Conservation (phyloP, 2,797 vertebrate genomes). For the Zalophus californianus region DNA sequence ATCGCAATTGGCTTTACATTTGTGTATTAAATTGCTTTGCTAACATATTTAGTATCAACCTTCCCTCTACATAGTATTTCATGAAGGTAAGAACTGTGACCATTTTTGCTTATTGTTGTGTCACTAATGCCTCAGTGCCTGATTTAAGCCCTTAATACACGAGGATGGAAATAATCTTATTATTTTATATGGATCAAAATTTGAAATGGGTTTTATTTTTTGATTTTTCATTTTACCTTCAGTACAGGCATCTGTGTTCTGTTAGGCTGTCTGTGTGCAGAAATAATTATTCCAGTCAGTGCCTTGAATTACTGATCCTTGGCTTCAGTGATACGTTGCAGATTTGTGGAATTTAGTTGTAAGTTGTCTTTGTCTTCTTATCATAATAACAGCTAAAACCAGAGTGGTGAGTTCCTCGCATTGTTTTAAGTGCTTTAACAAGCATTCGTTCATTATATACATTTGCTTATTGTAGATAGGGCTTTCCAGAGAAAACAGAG, state of each 20-base stretch:
- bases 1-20: slow-evolving; percentile 26
- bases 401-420: slow-evolving; percentile 11
- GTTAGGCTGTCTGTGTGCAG: slow-evolving; percentile 3
- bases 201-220: slow-evolving; percentile 13
- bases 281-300: slow-evolving; percentile 35
- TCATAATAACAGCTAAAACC: not conserved
- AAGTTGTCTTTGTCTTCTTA: slow-evolving; percentile 20
- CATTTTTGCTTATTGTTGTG: slow-evolving; percentile 37
- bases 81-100: slow-evolving; percentile 6
- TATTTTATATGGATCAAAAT: slow-evolving; percentile 17
- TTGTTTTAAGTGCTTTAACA: slow-evolving; percentile 32
- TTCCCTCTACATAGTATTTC: not conserved
- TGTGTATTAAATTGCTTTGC: not conserved
- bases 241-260: not conserved
- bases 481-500: not conserved
- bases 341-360: slow-evolving; percentile 23
- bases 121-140: slow-evolving; percentile 25
- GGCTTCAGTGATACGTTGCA: not conserved
- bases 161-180: slow-evolving; percentile 37
- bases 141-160: not conserved
- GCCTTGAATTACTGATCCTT: not conserved
- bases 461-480: not conserved
- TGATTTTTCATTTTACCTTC: not conserved
- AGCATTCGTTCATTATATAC: not conserved
- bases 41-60: not conserved